A percentile compares a stretch with the other conserved stretches of the same genome.
phyloP scores from a whole-genome alignment of 2,888 invertebrate genomes.

The Cephalotes varians region DNA sequence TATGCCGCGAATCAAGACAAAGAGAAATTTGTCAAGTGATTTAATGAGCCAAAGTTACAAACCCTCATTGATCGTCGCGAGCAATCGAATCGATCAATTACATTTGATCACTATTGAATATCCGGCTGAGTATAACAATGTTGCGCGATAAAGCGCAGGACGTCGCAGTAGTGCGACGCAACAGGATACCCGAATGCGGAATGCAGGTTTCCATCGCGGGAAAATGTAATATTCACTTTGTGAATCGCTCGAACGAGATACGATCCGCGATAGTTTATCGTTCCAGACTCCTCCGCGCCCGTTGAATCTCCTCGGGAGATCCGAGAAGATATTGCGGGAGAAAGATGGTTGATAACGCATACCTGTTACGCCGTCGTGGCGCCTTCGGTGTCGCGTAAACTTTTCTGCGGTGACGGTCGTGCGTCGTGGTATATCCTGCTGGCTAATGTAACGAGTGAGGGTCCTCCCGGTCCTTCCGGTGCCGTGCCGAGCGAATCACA shows the following conservation, averaged over 20 bases:
- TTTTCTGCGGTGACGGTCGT: constrained; percentile 3
- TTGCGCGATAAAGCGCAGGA: constrained; percentile 16
- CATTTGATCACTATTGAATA: neutral
- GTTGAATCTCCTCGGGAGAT: neutral
- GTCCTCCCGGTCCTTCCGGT: neutral
- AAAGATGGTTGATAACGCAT: constrained; percentile 44
- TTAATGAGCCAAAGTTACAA: neutral
- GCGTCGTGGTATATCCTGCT: constrained; percentile 8
- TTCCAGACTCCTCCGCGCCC: neutral
- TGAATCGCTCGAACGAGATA: neutral
- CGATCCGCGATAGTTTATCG: neutral
- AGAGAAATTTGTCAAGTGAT: neutral
- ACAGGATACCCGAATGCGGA: constrained; percentile 21
- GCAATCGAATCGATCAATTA: neutral
- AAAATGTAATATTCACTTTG: neutral
- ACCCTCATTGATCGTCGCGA: neutral
- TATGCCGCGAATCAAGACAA: neutral
- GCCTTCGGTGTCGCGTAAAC: constrained; percentile 40
- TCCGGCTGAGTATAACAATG: neutral
- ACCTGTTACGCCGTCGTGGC: constrained; percentile 69
- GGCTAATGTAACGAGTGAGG: constrained; percentile 4
- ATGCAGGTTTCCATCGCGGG: constrained; percentile 3
- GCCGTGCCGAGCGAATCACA: constrained; percentile 28
- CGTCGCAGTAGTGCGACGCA: constrained; percentile 27
- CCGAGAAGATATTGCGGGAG: neutral